These are phyloP conservation scores for Bubo bubo DNA, from an alignment of 2,113 vertebrate genomes.

Conservation along the genomic window DNA sequence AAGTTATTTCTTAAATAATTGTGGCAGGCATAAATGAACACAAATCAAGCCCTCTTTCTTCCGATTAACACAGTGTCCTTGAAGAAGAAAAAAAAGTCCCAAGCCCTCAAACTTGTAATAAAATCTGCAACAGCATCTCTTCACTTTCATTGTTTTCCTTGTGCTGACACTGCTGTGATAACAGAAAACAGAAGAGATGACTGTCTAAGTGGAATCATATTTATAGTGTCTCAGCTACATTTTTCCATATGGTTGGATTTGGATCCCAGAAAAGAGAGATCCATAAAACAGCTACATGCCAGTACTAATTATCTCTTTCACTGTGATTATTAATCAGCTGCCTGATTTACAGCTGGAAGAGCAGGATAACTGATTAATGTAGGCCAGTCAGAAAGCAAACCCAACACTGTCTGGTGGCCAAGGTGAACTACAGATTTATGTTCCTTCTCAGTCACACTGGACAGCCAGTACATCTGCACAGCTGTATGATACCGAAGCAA, in stretches of 20 bases:
- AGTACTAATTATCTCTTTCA: conserved; percentile 58
- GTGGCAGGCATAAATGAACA: conserved; percentile 34
- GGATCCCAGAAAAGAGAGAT: conserved; percentile 33
- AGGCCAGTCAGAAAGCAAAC: not conserved
- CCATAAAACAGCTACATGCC: conserved; percentile 43
- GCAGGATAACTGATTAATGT: not conserved
- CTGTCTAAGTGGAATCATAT: conserved; percentile 39
- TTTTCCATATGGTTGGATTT: conserved; percentile 47
- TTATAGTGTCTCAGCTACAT: conserved; percentile 27
- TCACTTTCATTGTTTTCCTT: conserved; percentile 66
- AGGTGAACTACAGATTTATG: conserved; percentile 60
- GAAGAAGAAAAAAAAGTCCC: not conserved
- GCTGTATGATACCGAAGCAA: not conserved
- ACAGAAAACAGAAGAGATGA: conserved; percentile 21
- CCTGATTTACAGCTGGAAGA: conserved; percentile 59
- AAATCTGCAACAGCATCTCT: conserved; percentile 36
- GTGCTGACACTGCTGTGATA: conserved; percentile 41
- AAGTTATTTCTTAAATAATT: conserved; percentile 17
- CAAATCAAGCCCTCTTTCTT: conserved; percentile 32
- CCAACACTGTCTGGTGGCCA: conserved; percentile 8
- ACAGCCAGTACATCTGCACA: not conserved
- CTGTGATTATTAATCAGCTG: conserved; percentile 41
- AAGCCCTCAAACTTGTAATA: conserved; percentile 22
- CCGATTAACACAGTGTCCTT: conserved; percentile 49
- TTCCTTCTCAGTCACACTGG: not conserved